Evolutionary conservation across 2,797 vertebrate genomes (phyloP).

Genomic region (Galagoides demidoff): DNA sequence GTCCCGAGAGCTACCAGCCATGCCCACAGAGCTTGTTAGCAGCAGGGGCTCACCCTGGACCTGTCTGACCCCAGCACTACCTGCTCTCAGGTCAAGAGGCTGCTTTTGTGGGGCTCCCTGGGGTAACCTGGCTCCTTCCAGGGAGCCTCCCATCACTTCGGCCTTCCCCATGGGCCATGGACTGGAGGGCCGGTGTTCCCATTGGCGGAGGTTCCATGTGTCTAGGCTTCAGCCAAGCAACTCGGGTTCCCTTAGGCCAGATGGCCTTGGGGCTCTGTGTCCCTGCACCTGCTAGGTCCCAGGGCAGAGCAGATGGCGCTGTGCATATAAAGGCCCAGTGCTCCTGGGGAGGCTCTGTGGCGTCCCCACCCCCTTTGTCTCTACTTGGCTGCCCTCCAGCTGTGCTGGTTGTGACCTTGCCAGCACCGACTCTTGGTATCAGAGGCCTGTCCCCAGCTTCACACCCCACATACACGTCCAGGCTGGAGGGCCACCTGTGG

Average conservation of each 20-base stretch:
- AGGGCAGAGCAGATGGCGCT: background rate
- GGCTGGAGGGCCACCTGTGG: accelerated
- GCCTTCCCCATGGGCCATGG: background rate
- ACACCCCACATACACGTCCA: accelerated
- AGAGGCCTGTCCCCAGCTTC: background rate
- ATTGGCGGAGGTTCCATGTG: accelerated
- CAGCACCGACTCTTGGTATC: no score
- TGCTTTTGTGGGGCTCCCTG: background rate
- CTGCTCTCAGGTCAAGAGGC: background rate
- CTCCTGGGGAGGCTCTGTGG: background rate
- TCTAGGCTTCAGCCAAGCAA: no score
- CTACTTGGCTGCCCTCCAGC: background rate
- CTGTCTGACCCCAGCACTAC: background rate
- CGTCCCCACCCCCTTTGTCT: background rate
- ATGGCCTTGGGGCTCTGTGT: background rate
- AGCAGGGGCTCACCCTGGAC: accelerated
- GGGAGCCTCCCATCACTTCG: accelerated
- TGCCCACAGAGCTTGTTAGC: no score
- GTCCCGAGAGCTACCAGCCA: accelerated
- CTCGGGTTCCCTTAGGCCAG: background rate
- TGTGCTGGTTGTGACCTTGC: background rate
- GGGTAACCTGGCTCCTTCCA: background rate
- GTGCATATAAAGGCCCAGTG: accelerated
- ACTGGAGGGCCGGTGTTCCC: accelerated
- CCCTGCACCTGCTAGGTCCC: background rate